Evolutionary conservation across 2,888 invertebrate genomes (phyloP), one percentile per base, ranked within the genome.

Genomic region (Liodrosophila aerea): DNA sequence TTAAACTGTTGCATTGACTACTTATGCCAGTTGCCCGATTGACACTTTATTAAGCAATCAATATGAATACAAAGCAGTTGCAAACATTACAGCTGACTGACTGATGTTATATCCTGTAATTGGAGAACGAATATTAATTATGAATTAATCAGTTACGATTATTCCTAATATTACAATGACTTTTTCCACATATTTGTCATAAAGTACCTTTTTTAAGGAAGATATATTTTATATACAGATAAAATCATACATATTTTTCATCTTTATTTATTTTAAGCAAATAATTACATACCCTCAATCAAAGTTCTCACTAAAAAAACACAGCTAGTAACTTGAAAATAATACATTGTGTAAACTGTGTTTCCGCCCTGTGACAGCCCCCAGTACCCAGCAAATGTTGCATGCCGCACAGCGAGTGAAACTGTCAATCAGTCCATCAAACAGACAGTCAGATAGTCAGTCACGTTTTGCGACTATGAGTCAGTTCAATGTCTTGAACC

Each of bases 1-100:
- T n/a, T n/a, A n/a, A 73, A 47, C 64, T 62, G 73, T 73, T 76
- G 75, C 76, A 72, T 61, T 54, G 50, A 43, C 57, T 52, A 53
- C 45, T 68, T 59, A 53, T 61, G 58, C 30, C 76, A 76, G 64
- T 68, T 73, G 72, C 64, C 73, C 53, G 72, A 64, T 72, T 73
- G 78, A 60, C 76, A 76, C 68, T 59, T 45, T 44, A 65, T 58
- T 62, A 4, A 5, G 2, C n/a, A 50, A 73, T 11, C 43, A 45
- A 59, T 47, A 47, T 12, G 12, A 45, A 36, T 37, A 36, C 16
- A 36, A 36, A 45, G 12, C 29, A 11, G 13, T n/a, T 7, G 2
- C 1, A 7, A 18, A 13, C 1, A 8, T 7, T 9, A 27, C 27
- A 8, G 12, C 4, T 15, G 29, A 34, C 0, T 12, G 54, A 22